Evolutionary conservation across 2,888 invertebrate genomes (phyloP).

Genomic region (Thera britannica): DNA sequence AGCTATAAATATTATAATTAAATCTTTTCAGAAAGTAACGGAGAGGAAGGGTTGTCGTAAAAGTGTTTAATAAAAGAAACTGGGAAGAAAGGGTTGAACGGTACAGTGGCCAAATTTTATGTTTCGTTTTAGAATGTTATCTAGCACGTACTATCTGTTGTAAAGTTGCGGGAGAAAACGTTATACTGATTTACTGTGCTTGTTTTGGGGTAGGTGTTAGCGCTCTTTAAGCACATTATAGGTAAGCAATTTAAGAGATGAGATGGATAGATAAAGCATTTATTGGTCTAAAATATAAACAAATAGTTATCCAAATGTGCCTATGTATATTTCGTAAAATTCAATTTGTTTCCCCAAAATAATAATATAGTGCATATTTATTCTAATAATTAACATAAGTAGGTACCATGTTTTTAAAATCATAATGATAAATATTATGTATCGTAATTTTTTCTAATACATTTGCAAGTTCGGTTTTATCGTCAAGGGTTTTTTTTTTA

Average conservation of each 20-base stretch:
- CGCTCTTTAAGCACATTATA: background rate
- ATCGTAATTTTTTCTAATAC: too few relatives aligned
- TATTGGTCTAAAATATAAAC: too few relatives aligned
- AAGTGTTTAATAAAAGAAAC: slow-evolving; percentile 49
- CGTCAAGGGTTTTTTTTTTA: too few relatives aligned
- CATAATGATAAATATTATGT: too few relatives aligned
- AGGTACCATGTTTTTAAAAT: too few relatives aligned
- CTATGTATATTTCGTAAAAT: too few relatives aligned
- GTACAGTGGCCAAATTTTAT: slow-evolving; percentile 65
- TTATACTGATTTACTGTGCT: slow-evolving; percentile 18
- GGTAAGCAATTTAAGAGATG: background rate
- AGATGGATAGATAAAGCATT: too few relatives aligned
- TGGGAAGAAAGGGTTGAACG: slow-evolving; percentile 57
- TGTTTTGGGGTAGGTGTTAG: background rate
- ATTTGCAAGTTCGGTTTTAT: too few relatives aligned
- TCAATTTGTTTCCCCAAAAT: too few relatives aligned
- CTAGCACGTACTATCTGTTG: slow-evolving; percentile 29
- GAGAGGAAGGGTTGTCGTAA: slow-evolving; percentile 43
- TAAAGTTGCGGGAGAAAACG: slow-evolving; percentile 20
- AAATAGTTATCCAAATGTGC: too few relatives aligned
- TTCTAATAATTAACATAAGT: too few relatives aligned
- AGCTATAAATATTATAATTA: slow-evolving; percentile 62
- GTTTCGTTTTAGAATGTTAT: slow-evolving; percentile 35
- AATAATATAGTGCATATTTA: too few relatives aligned
- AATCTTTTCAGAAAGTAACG: slow-evolving; percentile 52